A percentile compares a stretch with the other conserved stretches of the same genome.
Conservation (phyloP, 1,140 invertebrate species). For the Heliothis virescens region DNA sequence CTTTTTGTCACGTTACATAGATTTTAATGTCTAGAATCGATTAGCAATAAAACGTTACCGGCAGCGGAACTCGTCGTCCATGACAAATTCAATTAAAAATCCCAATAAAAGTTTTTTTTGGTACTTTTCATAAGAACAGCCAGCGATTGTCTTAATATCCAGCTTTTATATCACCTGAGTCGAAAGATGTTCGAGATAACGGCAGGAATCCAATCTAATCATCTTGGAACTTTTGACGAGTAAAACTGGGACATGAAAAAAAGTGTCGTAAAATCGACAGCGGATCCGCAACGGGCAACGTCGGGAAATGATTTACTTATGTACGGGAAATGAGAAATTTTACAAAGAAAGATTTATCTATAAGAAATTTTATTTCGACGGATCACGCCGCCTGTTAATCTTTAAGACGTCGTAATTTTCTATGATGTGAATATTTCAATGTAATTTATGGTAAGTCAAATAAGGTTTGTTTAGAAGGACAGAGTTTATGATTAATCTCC, state of each 20-base stretch:
- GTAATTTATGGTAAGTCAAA: slow-evolving; percentile 12
- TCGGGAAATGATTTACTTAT: slow-evolving; percentile 48
- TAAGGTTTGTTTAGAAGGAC: slow-evolving; percentile 7
- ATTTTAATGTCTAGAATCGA: neutral
- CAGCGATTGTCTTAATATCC: slow-evolving; percentile 29
- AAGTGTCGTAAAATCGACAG: slow-evolving; percentile 47
- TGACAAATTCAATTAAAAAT: slow-evolving; percentile 30
- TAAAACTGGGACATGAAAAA: slow-evolving; percentile 24
- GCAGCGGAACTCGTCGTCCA: neutral
- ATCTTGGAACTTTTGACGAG: slow-evolving; percentile 43
- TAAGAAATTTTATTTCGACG: slow-evolving; percentile 14
- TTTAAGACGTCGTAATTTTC: slow-evolving; percentile 27
- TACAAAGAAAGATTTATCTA: slow-evolving; percentile 40
- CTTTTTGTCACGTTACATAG: too few relatives aligned
- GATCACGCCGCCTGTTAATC: slow-evolving; percentile 28
- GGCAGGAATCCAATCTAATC: slow-evolving; percentile 43
- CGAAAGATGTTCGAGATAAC: slow-evolving; percentile 36
- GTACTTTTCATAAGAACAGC: slow-evolving; percentile 7
- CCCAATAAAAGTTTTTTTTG: slow-evolving; percentile 21
- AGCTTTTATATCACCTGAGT: slow-evolving; percentile 43
- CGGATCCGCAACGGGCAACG: slow-evolving; percentile 23
- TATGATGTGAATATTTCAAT: slow-evolving; percentile 29
- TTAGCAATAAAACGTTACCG: slow-evolving; percentile 5
- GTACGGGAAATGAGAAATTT: slow-evolving; percentile 45
- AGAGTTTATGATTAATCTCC: slow-evolving; percentile 8